Conservation (phyloP, 2,888 invertebrate genomes). For the Acleris laterana region DNA sequence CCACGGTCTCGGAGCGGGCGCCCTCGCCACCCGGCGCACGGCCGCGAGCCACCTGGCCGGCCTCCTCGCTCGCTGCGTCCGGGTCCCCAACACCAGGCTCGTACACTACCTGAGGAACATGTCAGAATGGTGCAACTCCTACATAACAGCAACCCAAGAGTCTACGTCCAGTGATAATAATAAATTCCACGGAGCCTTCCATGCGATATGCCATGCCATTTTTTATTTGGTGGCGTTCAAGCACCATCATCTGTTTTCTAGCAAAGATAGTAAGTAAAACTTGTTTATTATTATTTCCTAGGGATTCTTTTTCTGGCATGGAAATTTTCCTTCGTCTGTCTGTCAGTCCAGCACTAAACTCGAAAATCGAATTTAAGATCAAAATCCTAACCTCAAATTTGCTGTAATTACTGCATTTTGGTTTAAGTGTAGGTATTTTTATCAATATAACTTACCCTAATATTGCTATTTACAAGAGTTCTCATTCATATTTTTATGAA, state of each 20-base stretch:
- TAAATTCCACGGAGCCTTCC: conserved; percentile 94
- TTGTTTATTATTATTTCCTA: too few relatives aligned
- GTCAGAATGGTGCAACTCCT: conserved; percentile 93
- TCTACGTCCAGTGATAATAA: conserved; percentile 61
- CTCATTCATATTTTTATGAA: too few relatives aligned
- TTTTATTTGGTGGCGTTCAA: conserved; percentile 97
- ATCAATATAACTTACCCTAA: too few relatives aligned
- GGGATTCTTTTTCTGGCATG: too few relatives aligned
- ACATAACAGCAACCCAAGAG: conserved; percentile 88
- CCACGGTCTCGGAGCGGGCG: conserved; percentile 66
- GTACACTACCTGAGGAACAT: conserved; percentile 86
- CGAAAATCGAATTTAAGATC: too few relatives aligned
- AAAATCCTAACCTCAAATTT: too few relatives aligned
- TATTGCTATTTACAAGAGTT: too few relatives aligned
- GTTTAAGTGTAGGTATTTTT: too few relatives aligned
- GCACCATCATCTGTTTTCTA: conserved; percentile 91
- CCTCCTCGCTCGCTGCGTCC: conserved; percentile 70
- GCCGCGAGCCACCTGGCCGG: conserved; percentile 76
- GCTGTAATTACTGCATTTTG: too few relatives aligned
- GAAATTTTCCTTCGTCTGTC: too few relatives aligned
- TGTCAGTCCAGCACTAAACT: too few relatives aligned
- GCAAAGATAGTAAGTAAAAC: conserved; percentile 88
- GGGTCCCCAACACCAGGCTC: conserved; percentile 69
- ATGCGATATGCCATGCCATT: conserved; percentile 95
- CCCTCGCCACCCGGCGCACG: conserved; percentile 67